Percentiles rank a stretch among this genome's conserved stretches.
Evolutionary conservation across 2,888 invertebrate species (phyloP).

Genomic region (Drosophila maculinotata): DNA sequence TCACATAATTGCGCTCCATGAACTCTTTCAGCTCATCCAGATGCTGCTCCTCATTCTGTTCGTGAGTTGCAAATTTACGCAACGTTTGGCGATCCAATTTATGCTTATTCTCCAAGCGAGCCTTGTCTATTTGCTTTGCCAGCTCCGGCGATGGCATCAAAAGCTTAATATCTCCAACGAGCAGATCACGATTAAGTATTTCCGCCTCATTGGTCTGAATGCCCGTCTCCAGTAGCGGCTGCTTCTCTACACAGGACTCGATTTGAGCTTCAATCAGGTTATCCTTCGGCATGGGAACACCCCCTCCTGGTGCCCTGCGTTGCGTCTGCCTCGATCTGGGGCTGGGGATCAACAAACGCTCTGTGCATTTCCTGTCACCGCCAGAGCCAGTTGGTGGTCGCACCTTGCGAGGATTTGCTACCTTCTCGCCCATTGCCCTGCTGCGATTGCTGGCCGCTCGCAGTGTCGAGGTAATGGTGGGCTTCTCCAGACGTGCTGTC

Average conservation of each 20-base stretch:
- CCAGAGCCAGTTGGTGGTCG: neutral
- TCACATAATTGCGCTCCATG: conserved; percentile 72
- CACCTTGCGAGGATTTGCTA: conserved; percentile 12
- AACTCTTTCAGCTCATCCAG: conserved; percentile 80
- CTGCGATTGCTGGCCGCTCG: conserved; percentile 55
- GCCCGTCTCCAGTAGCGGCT: conserved; percentile 49
- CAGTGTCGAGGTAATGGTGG: conserved; percentile 62
- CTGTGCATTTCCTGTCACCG: neutral
- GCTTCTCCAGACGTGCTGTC: conserved; percentile 42
- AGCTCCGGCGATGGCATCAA: conserved; percentile 69
- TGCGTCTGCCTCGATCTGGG: conserved; percentile 15
- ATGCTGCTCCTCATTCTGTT: conserved; percentile 75
- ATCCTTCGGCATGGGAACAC: conserved; percentile 6
- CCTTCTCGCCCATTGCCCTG: conserved; percentile 14
- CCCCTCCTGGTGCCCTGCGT: conserved; percentile 23
- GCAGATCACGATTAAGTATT: conserved; percentile 70
- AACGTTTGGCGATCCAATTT: conserved; percentile 38
- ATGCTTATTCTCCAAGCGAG: conserved; percentile 47
- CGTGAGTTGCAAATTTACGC: conserved; percentile 71
- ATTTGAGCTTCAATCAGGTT: neutral
- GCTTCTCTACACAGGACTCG: neutral
- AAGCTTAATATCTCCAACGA: conserved; percentile 72
- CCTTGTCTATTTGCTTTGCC: conserved; percentile 63
- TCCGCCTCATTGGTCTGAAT: conserved; percentile 78
- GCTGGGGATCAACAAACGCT: neutral